Conservation (phyloP, 2,113 vertebrate genomes). For the Clarias gariepinus region DNA sequence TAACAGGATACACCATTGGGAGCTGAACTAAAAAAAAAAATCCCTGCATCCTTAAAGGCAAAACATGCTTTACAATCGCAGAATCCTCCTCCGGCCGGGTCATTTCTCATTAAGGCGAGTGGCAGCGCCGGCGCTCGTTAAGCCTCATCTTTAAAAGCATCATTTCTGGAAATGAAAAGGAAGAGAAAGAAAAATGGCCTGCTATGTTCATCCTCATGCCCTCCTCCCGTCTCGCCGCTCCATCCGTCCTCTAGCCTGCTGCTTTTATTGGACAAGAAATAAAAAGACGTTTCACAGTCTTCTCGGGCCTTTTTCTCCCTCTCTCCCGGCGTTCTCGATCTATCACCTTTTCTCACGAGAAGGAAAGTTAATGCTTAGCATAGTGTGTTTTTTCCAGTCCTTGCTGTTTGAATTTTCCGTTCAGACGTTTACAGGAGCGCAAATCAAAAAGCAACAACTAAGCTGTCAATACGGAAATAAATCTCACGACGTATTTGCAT, state of each 20-base stretch:
- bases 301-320: background rate
- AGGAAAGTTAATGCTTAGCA: conserved; percentile 25
- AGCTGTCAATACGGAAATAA: conserved; percentile 7
- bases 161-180: conserved; percentile 47
- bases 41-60: background rate
- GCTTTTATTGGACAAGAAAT: conserved; percentile 27
- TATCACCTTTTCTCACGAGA: conserved; percentile 29
- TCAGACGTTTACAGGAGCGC: background rate
- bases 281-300: conserved; percentile 34
- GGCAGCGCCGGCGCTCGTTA: conserved; percentile 40
- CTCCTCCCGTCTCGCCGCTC: background rate
- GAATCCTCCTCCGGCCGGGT: conserved; percentile 15
- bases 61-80: conserved; percentile 12
- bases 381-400: background rate
- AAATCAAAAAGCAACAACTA: background rate
- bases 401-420: background rate
- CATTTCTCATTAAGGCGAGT: conserved; percentile 44
- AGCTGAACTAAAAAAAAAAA: conserved; percentile 5
- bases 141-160: conserved; percentile 40
- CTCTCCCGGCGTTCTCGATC: conserved; percentile 23
- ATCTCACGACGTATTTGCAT: background rate
- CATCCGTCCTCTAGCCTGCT: conserved; percentile 30
- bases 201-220: background rate
- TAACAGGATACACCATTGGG: background rate
- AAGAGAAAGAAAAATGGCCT: conserved; percentile 33